Conservation (phyloP, 2,888 invertebrate species). For the Hermaeophaga mercurialis region DNA sequence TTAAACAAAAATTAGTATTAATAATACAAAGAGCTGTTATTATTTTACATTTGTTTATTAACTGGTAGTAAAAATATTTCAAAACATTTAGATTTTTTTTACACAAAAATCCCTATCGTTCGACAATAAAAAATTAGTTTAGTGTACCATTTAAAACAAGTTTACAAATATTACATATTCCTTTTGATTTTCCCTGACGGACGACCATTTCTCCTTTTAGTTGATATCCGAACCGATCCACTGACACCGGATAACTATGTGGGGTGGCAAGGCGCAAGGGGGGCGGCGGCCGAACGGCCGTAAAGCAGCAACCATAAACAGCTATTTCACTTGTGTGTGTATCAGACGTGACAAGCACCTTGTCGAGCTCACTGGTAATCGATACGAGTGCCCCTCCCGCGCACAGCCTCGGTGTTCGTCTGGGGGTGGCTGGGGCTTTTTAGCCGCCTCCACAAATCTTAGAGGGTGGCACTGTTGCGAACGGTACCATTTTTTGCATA, state of each 20-base stretch:
- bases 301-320: conserved; percentile 54
- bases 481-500: no score
- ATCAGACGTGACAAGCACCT: conserved; percentile 58
- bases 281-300: conserved; percentile 42
- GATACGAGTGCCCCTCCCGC: conserved; percentile 47
- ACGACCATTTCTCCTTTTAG: neutral
- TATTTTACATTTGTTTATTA: no score
- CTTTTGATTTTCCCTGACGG: neutral
- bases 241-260: conserved; percentile 11
- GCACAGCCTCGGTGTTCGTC: neutral
- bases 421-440: neutral
- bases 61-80: no score
- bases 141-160: no score
- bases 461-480: neutral
- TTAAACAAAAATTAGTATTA: no score
- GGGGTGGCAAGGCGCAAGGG: conserved; percentile 1
- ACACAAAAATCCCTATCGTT: no score
- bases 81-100: no score
- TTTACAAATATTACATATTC: neutral
- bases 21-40: no score
- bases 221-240: conserved; percentile 33
- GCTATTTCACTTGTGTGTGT: conserved; percentile 54
- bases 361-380: conserved; percentile 56
- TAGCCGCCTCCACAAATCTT: neutral
- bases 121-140: no score